Percentiles rank a stretch among this genome's conserved stretches.
Evolutionary conservation across 2,797 vertebrate species (phyloP).

Genomic region (Dallia pectoralis): DNA sequence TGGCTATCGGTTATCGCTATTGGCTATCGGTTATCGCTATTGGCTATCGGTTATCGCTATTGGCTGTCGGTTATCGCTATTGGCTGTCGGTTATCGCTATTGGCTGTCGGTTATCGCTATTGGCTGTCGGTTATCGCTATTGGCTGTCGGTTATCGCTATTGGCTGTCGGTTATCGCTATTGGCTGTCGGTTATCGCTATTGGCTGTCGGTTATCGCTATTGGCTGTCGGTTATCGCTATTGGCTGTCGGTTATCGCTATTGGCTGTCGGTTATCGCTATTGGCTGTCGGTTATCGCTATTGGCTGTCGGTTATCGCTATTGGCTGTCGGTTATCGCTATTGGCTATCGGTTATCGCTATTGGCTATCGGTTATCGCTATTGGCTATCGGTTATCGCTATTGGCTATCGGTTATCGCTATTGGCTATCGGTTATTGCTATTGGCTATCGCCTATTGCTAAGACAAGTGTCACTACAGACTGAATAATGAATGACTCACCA

Average conservation of each 20-base stretch:
- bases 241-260: background rate
- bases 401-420: background rate
- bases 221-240: background rate
- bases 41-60: background rate
- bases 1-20: background rate
- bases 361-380: background rate
- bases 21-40: background rate
- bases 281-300: background rate
- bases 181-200: background rate
- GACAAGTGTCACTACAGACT: too few relatives aligned
- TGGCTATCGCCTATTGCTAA: background rate
- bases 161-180: background rate
- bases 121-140: background rate
- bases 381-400: background rate
- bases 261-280: background rate
- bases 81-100: background rate
- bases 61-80: background rate
- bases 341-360: background rate
- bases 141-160: background rate
- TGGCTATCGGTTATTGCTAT: background rate
- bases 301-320: background rate
- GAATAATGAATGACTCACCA: slow-evolving; percentile 79
- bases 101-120: background rate
- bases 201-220: background rate
- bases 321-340: background rate